These are phyloP conservation scores for Planiliza haematocheilus DNA, from an alignment of 2,113 vertebrate genomes.

Conservation along the genomic window DNA sequence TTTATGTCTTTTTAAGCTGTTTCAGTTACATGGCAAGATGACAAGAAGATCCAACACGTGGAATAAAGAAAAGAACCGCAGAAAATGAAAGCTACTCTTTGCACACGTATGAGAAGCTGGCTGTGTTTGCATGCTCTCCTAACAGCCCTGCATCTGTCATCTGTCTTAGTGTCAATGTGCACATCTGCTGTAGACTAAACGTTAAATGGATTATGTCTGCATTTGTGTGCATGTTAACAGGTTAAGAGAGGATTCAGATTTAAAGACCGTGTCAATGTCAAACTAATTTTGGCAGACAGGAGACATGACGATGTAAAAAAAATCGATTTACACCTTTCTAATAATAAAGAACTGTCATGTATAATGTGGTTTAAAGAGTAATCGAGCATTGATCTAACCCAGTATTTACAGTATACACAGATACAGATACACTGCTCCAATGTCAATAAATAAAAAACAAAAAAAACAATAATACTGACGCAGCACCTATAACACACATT, in stretches of 20 bases:
- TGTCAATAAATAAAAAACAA: too few relatives aligned
- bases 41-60: not conserved
- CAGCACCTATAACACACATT: too few relatives aligned
- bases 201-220: constrained; percentile 13
- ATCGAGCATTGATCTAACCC: not conserved
- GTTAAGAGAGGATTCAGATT: constrained; percentile 15
- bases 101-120: not conserved
- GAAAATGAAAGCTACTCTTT: not conserved
- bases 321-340: not conserved
- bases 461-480: too few relatives aligned
- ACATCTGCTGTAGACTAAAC: not conserved
- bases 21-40: not conserved
- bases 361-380: not conserved
- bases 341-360: not conserved
- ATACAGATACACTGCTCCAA: too few relatives aligned
- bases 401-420: not conserved
- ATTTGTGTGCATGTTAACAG: constrained; percentile 5
- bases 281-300: not conserved
- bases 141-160: constrained; percentile 14
- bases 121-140: not conserved
- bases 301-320: not conserved
- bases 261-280: not conserved
- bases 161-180: constrained; percentile 3
- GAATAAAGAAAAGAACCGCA: not conserved
- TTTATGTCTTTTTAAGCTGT: not conserved